Evolutionary conservation across 1,140 invertebrate genomes (phyloP).

Genomic region (Cotesia typhae): DNA sequence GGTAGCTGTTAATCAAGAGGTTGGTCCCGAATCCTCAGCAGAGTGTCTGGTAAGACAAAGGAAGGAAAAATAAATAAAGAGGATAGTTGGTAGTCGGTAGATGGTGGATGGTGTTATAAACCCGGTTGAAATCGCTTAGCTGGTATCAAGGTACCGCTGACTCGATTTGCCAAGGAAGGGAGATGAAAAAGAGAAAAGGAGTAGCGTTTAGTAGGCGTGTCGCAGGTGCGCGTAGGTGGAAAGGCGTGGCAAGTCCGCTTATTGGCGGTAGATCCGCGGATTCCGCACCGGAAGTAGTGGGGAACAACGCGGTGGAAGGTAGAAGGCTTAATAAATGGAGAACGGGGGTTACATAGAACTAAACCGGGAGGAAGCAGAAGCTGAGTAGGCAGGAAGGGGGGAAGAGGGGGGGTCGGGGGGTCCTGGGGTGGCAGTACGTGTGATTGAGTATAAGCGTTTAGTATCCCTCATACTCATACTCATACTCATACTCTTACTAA

Average conservation of each 20-base stretch:
- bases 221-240: constrained; percentile 47
- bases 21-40: too few species aligned
- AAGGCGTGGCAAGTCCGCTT: constrained; percentile 37
- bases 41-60: too few species aligned
- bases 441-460: background rate
- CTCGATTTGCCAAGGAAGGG: background rate
- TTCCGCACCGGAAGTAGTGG: constrained; percentile 39
- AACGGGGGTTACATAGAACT: background rate
- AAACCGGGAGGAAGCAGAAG: background rate
- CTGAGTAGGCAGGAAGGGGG: background rate
- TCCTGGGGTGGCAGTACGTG: background rate
- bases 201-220: constrained; percentile 38
- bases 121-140: too few species aligned
- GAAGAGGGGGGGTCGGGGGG: background rate
- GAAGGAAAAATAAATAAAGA: too few species aligned
- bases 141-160: too few species aligned
- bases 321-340: constrained; percentile 1
- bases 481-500: too few species aligned
- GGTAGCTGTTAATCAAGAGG: too few species aligned
- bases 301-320: constrained; percentile 7
- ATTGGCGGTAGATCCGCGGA: constrained; percentile 33
- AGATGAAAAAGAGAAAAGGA: constrained; percentile 6
- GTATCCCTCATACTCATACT: too few species aligned
- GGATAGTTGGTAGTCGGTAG: too few species aligned
- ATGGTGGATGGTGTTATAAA: too few species aligned